Conservation (phyloP, 2,113 vertebrate species). For the Sapayoa aenigma region DNA sequence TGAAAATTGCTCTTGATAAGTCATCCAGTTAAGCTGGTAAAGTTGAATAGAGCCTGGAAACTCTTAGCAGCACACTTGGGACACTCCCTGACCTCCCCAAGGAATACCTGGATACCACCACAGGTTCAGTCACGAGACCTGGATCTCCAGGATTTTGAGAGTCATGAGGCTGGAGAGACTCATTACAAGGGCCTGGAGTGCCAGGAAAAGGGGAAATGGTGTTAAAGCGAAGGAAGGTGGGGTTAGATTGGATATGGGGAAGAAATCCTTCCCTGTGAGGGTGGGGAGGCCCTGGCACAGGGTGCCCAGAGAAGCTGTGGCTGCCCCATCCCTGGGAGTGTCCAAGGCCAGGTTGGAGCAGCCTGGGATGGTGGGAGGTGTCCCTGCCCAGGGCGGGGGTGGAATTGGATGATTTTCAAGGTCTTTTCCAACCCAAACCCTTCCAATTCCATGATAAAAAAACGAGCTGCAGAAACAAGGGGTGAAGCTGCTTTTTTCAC, state of each 20-base stretch:
- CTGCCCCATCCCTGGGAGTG: neutral
- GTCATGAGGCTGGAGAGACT: neutral
- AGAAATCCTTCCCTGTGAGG: neutral
- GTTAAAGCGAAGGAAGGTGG: neutral
- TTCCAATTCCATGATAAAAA: neutral
- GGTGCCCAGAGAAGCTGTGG: neutral
- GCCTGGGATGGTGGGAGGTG: neutral
- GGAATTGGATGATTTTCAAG: rapidly evolving
- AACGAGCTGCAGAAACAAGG: neutral
- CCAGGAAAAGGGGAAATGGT: neutral
- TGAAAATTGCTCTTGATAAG: neutral
- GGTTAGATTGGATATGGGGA: rapidly evolving
- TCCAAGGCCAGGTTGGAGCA: neutral
- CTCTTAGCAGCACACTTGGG: neutral
- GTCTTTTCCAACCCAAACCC: neutral
- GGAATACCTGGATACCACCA: neutral
- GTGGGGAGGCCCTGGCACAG: neutral
- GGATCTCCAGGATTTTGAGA: neutral
- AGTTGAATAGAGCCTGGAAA: neutral
- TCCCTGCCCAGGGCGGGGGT: neutral
- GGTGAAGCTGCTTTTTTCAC: neutral
- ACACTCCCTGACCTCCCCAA: neutral
- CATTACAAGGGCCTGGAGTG: neutral
- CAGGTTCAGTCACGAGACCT: neutral
- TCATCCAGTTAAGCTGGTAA: neutral